Conservation (phyloP, 2,113 vertebrate species). For the Hippocampus barbouri region DNA sequence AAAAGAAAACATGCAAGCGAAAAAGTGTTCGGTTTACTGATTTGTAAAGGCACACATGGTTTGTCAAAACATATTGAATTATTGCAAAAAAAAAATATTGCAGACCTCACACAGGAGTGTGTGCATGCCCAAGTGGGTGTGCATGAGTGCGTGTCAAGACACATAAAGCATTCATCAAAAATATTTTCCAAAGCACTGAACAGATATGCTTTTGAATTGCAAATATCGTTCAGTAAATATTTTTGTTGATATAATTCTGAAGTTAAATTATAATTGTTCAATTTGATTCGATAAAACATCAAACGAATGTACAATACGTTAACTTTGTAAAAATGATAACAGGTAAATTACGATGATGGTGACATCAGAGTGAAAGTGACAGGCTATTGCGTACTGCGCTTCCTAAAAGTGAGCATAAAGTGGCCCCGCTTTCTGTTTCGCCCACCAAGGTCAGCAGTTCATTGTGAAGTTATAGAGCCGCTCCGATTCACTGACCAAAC, state of each 20-base stretch:
- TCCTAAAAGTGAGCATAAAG: constrained; percentile 1
- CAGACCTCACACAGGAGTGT: too few species aligned
- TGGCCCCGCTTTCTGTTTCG: background rate
- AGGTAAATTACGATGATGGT: background rate
- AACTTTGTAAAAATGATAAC: background rate
- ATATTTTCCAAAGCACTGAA: background rate
- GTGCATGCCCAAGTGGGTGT: too few species aligned
- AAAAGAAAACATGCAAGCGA: background rate
- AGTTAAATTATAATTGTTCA: background rate
- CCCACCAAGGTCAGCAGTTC: constrained; percentile 51
- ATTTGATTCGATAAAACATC: background rate
- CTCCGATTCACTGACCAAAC: constrained; percentile 41
- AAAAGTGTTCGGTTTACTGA: too few species aligned
- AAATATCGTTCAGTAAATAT: too few species aligned
- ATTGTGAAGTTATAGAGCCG: constrained; percentile 44
- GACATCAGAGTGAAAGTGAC: background rate
- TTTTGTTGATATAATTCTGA: background rate
- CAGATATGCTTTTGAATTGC: background rate
- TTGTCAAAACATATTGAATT: too few species aligned
- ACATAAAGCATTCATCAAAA: too few species aligned
- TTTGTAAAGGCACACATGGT: too few species aligned
- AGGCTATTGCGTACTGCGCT: background rate
- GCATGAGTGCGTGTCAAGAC: too few species aligned
- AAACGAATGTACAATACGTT: background rate
- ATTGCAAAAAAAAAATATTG: too few species aligned